phyloP scores from a whole-genome alignment of 1,140 invertebrate species.

The Chymomyza costata region DNA sequence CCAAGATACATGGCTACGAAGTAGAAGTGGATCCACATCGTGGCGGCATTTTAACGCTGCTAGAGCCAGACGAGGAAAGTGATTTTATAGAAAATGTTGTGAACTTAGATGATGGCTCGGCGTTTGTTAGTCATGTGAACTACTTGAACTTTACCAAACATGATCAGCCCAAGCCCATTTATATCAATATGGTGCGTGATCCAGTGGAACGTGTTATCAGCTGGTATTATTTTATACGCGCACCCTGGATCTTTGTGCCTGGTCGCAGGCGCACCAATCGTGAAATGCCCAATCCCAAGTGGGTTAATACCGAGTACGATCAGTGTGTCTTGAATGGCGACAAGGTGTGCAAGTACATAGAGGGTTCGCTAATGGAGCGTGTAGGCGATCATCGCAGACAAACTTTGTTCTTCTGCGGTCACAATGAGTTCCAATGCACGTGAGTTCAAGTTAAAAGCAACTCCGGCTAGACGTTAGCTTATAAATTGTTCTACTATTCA shows the following conservation, averaged over 20 bases:
- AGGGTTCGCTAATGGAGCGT: conserved; percentile 87
- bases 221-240: conserved; percentile 88
- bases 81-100: conserved; percentile 60
- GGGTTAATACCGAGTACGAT: conserved; percentile 87
- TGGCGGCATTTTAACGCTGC: conserved; percentile 44
- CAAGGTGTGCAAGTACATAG: conserved; percentile 85
- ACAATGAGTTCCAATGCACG: conserved; percentile 78
- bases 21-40: conserved; percentile 63
- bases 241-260: conserved; percentile 81
- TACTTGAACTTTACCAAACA: conserved; percentile 81
- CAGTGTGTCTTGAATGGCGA: conserved; percentile 88
- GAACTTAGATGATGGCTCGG: conserved; percentile 53
- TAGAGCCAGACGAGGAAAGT: conserved; percentile 41
- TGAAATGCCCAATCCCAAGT: conserved; percentile 87
- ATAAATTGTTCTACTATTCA: conserved; percentile 70
- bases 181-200: conserved; percentile 91
- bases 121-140: conserved; percentile 63
- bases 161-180: conserved; percentile 87
- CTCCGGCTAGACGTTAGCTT: neutral
- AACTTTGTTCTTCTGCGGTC: conserved; percentile 91
- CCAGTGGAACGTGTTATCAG: conserved; percentile 92
- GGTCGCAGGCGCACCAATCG: conserved; percentile 79
- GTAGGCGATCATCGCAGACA: conserved; percentile 85
- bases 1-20: conserved; percentile 82
- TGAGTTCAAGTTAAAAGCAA: conserved; percentile 59